Evolutionary conservation across 2,888 invertebrate species (phyloP).

Genomic region (Pammene aurita): DNA sequence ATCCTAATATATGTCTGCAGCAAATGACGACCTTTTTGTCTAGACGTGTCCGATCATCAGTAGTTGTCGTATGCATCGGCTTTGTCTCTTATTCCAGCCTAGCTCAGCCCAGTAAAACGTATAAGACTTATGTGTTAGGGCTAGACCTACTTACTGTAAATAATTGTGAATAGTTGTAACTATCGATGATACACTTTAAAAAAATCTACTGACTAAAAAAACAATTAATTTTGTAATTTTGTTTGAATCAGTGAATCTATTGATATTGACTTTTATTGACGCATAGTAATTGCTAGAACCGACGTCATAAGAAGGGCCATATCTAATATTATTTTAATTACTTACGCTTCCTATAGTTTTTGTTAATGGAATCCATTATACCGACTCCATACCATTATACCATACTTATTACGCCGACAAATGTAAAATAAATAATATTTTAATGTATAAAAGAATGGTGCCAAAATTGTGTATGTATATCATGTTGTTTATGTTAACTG

Average conservation of each 20-base stretch:
- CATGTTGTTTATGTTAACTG: conserved; percentile 42
- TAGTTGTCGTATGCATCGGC: too few species aligned
- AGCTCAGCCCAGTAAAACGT: too few species aligned
- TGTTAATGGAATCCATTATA: not conserved
- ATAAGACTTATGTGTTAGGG: too few species aligned
- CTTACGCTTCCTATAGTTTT: not conserved
- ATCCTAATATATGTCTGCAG: too few species aligned
- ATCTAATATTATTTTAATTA: not conserved
- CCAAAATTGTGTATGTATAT: conserved; percentile 43
- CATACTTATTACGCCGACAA: not conserved
- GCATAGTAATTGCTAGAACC: conserved; percentile 38
- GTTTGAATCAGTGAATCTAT: not conserved
- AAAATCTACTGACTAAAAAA: too few species aligned
- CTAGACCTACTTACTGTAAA: too few species aligned
- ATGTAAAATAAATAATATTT: conserved; percentile 22
- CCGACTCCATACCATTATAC: too few species aligned
- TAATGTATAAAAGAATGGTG: conserved; percentile 39
- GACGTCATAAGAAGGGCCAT: conserved; percentile 36
- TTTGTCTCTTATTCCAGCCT: too few species aligned
- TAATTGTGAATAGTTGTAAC: too few species aligned
- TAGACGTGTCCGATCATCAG: too few species aligned
- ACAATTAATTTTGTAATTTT: not conserved
- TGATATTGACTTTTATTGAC: conserved; percentile 13
- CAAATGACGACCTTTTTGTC: too few species aligned
- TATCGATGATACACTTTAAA: too few species aligned